Evolutionary conservation across 35 echinoderm and acorn worm species (phyloP), one percentile per base, ranked within the genome.

Genomic region (Apostichopus californicus): DNA sequence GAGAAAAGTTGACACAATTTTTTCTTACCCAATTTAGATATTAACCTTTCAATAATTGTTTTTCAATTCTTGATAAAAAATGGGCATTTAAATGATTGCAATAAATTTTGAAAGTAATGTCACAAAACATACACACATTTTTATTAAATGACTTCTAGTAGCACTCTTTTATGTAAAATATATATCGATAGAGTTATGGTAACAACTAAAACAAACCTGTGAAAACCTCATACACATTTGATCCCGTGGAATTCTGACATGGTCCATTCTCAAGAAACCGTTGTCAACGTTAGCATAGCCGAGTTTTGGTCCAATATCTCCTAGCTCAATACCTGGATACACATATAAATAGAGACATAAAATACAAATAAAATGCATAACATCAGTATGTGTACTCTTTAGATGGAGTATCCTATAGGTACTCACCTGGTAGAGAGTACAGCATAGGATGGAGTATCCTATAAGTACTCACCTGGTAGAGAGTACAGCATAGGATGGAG

Each of bases 241-340:
- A 34, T 34, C 28, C 28, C 28, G 28, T 34, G 28, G 28, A 34
- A 87, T 26, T 57, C 85, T 61, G 55, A 87, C 90, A 87, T 98
- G 94, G 24, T 95, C 86, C 54, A 98, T 92, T 20, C 94, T 89
- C 21, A 98, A 80, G 86, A 98, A 98, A 20, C 96, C 96, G 59
- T 98, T 98, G 73, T 98, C 96, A 56, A 95, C 92, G 92, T 90
- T 94, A 59, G 13, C 56, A 22, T 95, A 94, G 18, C 94, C 96
- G 28, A 98, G n/a, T 78, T 98, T 98, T 80, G 96, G 96, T 68
- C 96, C 96, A 54, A 98, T 98, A 78, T 98, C 96, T 9, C 96
- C 96, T 20, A 98, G 15, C 73, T 95, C 94, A 56, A 98, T 83
- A 77, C 96, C 96, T 98, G n/a, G 55, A 24, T 34, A 34, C 28